These are phyloP conservation scores for Leistus spinibarbis DNA, from an alignment of 2,888 invertebrate genomes.

Conservation along the genomic window DNA sequence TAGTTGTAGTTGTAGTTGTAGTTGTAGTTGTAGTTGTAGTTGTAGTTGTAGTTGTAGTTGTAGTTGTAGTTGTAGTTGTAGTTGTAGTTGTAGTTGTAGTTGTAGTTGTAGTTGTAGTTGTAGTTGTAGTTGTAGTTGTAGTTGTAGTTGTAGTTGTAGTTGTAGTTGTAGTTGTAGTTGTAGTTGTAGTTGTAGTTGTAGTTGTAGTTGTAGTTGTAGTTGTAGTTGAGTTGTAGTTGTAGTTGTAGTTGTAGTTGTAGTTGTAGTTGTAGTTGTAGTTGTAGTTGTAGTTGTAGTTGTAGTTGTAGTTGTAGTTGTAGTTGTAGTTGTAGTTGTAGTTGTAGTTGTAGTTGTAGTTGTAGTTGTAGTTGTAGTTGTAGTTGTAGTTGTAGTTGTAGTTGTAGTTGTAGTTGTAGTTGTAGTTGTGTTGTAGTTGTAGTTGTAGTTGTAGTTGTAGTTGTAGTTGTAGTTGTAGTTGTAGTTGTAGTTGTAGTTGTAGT, in stretches of 20 bases:
- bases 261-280: conserved; percentile 18
- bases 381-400: conserved; percentile 4
- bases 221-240: conserved; percentile 9
- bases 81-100: no score
- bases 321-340: background rate
- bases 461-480: background rate
- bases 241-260: conserved; percentile 14
- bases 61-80: no score
- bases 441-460: conserved; percentile 13
- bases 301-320: conserved; percentile 17
- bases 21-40: no score
- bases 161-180: conserved; percentile 24
- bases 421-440: conserved; percentile 13
- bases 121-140: no score
- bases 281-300: conserved; percentile 19
- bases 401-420: conserved; percentile 15
- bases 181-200: conserved; percentile 24
- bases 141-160: no score
- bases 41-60: no score
- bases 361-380: conserved; percentile 12
- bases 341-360: conserved; percentile 10
- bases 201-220: conserved; percentile 27
- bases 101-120: no score
- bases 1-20: no score
- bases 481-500: conserved; percentile 19